Base-by-base conservation (phyloP, 2,113 vertebrate genomes). In the Syngnathus typhle region DNA sequence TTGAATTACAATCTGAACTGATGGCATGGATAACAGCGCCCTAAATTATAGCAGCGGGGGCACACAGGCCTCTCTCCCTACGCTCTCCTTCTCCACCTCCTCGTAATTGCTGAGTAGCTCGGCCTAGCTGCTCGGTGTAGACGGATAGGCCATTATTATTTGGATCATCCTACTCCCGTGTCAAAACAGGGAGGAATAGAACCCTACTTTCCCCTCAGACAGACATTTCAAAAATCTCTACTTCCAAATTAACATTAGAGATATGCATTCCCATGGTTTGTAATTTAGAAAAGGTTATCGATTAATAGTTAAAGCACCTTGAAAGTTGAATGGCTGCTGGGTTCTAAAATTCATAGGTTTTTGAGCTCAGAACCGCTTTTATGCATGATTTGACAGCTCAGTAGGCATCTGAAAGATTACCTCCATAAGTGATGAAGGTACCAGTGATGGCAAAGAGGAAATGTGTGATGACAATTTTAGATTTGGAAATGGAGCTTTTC, bases 1-100 rank as follows among this genome's bases (percentile, higher is more conserved):
- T 91, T 90, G 90, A 91, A 91, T 91, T 90, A 91, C 89, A 90
- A 89, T 90, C 87, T 81, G 81, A 82, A 84, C 80, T 85, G 88
- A 92, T 91, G 89, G 84, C 83, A 73, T 32, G 82, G 87, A 91
- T 89, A 87, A 88, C 85, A 85, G 85, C 69, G 72, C 74, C 81
- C 88, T 87, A 89, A 91, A 90, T 91, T 90, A 90, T 81, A 88
- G 82, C 82, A 73, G 77, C 73, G 73, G 82, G 83, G 80, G 79
- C 80, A 79, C 78, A 58, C 72, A 65, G 75, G 68, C 75, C 78
- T 82, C 76, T 74, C 60, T 72, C 70, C 75, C 63, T 73, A 68
- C 61, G 69, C 71, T 70, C 81, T 77, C 70, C 67, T 60, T 73
- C 69, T 77, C 77, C 73, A 65, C 75, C 77, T 80, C 76, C 67